Evolutionary conservation across 2,113 vertebrate genomes (phyloP).

Genomic region (Acinonyx jubatus): DNA sequence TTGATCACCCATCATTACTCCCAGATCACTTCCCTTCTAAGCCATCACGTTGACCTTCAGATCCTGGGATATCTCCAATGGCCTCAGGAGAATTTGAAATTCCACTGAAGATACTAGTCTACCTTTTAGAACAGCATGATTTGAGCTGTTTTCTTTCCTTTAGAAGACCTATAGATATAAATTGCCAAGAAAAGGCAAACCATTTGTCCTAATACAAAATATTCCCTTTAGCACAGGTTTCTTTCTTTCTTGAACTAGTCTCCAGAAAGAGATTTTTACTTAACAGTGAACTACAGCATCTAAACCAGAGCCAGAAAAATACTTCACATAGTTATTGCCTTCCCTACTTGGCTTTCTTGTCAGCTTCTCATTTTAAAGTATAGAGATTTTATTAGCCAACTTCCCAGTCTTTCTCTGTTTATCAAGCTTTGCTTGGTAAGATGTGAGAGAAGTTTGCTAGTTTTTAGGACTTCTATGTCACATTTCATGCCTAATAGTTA

Average conservation of each 20-base stretch:
- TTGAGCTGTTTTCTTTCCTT: constrained; percentile 35
- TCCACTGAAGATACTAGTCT: not conserved
- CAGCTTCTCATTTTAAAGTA: constrained; percentile 53
- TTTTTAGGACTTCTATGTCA: not conserved
- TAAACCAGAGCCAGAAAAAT: constrained; percentile 32
- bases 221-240: not conserved
- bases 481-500: not conserved
- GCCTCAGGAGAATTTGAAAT: not conserved
- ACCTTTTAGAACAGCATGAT: not conserved
- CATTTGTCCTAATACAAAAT: constrained; percentile 31
- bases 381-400: constrained; percentile 17
- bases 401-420: constrained; percentile 33
- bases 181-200: not conserved
- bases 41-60: constrained; percentile 1
- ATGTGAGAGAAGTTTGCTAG: not conserved
- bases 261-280: constrained; percentile 35
- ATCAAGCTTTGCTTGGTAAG: constrained; percentile 22
- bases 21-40: not conserved
- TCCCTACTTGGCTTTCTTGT: not conserved
- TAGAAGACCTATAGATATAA: not conserved
- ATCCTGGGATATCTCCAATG: not conserved
- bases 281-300: constrained; percentile 33
- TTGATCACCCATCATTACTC: not conserved
- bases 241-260: not conserved
- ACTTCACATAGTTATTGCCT: constrained; percentile 40